Evolutionary conservation across 2,113 vertebrate species (phyloP).

Genomic region (Cyprinodon variegatus): DNA sequence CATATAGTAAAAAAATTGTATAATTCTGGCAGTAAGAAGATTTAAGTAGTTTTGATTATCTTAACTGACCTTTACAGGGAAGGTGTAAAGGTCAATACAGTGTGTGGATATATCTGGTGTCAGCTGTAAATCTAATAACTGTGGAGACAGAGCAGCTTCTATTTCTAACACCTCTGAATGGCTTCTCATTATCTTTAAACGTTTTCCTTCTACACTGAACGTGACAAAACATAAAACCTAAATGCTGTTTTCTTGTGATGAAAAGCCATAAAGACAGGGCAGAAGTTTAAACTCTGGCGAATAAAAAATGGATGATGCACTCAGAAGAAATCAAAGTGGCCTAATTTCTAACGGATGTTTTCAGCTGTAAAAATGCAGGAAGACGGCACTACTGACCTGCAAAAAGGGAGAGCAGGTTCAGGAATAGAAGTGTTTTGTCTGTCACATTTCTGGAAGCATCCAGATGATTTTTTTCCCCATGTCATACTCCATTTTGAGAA

Average conservation of each 20-base stretch:
- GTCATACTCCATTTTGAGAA: conserved; percentile 5
- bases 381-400: conserved; percentile 15
- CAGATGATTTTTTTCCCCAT: not conserved
- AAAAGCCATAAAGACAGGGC: not conserved
- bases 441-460: not conserved
- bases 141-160: not conserved
- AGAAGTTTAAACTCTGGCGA: conserved; percentile 25
- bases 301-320: conserved; percentile 62
- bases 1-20: too few species aligned
- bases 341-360: conserved; percentile 36
- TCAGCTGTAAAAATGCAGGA: conserved; percentile 33
- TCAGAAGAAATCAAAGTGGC: conserved; percentile 45
- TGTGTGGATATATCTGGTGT: not conserved
- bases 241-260: not conserved
- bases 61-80: not conserved
- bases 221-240: conserved; percentile 3
- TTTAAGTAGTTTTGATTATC: not conserved
- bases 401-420: not conserved
- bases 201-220: not conserved
- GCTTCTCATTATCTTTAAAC: not conserved
- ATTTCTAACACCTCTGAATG: conserved; percentile 10
- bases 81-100: not conserved
- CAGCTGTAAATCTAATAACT: too few species aligned
- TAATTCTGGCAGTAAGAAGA: not conserved
- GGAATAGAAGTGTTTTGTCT: conserved; percentile 11